Conservation (phyloP, 2,113 vertebrate genomes). For the Campylomormyrus numenius region DNA sequence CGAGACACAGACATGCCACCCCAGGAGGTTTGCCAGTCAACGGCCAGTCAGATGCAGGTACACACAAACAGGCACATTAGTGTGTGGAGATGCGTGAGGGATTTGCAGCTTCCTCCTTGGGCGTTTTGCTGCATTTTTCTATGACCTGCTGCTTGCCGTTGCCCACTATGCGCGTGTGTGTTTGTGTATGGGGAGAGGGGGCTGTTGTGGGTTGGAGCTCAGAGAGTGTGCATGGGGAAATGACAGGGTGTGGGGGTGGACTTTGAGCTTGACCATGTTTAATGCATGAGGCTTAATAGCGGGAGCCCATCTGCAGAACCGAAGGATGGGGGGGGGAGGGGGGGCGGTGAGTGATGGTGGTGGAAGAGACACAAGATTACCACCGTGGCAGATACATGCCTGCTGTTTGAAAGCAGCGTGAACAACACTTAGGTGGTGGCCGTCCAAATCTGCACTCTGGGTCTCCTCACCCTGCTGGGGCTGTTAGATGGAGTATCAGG, state of each 20-base stretch:
- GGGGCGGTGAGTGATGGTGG: not conserved
- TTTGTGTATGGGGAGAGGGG: not conserved
- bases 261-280: not conserved
- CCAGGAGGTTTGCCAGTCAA: not conserved
- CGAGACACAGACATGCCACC: not conserved
- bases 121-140: not conserved
- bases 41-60: not conserved
- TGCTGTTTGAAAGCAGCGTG: not conserved
- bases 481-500: not conserved
- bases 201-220: not conserved
- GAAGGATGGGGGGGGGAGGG: not conserved
- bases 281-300: constrained; percentile 1
- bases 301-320: not conserved
- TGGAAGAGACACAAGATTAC: not conserved
- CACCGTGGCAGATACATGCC: not conserved
- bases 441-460: not conserved
- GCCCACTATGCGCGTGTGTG: constrained; percentile 10
- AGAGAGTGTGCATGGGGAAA: not conserved
- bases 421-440: not conserved
- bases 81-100: not conserved
- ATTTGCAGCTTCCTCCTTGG: not conserved
- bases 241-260: not conserved
- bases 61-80: not conserved
- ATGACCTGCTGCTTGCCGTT: not conserved
- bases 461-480: not conserved